phyloP scores from a whole-genome alignment of 2,888 invertebrate genomes.

The Chaitophorus viminalis region DNA sequence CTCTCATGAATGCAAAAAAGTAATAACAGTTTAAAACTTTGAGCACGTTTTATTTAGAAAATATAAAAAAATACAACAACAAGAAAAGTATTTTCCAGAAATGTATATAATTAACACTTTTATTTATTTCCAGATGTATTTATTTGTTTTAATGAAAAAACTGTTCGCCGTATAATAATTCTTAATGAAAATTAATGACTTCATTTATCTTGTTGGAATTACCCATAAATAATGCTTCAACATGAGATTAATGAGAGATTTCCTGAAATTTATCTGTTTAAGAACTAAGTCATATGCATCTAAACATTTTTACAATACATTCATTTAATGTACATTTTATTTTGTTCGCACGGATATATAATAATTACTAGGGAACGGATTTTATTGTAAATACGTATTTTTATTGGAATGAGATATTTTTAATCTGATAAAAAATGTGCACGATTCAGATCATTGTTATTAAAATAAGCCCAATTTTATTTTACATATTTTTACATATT shows the following conservation, averaged over 20 bases:
- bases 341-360: no score
- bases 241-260: background rate
- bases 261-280: background rate
- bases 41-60: constrained; percentile 29
- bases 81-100: constrained; percentile 5
- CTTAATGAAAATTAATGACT: constrained; percentile 21
- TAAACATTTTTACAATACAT: no score
- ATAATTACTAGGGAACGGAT: no score
- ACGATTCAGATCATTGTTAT: no score
- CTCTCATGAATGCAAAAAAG: background rate
- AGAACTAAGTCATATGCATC: background rate
- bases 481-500: no score
- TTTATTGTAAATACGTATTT: no score
- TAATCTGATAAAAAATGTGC: no score
- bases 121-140: constrained; percentile 15
- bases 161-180: background rate
- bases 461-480: no score
- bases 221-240: constrained; percentile 8
- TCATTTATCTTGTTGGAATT: background rate
- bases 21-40: constrained; percentile 57
- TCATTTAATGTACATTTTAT: no score
- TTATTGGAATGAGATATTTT: no score
- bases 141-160: constrained; percentile 20
- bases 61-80: background rate
- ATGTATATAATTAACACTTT: constrained; percentile 26